Percentiles rank a stretch among this genome's conserved stretches.
phyloP scores from a whole-genome alignment of 2,113 vertebrate species.

The Thalassarche chlororhynchos region DNA sequence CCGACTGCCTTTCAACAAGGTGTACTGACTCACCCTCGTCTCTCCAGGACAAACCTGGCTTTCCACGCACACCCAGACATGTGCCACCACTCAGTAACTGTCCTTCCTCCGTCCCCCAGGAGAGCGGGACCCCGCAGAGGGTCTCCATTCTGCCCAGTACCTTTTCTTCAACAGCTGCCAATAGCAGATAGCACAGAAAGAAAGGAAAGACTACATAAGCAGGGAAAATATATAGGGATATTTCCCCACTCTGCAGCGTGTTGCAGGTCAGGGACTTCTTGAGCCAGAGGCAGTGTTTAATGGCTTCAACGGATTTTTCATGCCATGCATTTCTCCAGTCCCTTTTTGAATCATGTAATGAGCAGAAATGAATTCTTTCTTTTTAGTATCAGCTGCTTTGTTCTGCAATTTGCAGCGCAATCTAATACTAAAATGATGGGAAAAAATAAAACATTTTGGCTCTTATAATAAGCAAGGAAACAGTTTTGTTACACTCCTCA shows the following conservation, averaged over 20 bases:
- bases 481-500: neutral
- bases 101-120: neutral
- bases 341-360: neutral
- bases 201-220: neutral
- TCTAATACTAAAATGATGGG: neutral
- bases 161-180: neutral
- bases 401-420: neutral
- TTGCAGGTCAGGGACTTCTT: neutral
- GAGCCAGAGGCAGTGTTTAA: neutral
- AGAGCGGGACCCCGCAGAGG: neutral
- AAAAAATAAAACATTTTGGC: neutral
- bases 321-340: neutral
- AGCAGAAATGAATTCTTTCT: neutral
- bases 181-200: neutral
- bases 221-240: neutral
- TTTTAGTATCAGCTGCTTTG: neutral
- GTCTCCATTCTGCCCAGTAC: neutral
- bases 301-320: neutral
- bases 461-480: neutral
- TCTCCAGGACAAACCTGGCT: neutral
- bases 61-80: neutral
- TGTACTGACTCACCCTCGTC: neutral
- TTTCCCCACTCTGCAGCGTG: neutral
- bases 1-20: rapidly evolving
- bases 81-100: neutral